These are phyloP conservation scores for Pongo abelii DNA, from an alignment of 2,113 vertebrate species.

Conservation along the genomic window DNA sequence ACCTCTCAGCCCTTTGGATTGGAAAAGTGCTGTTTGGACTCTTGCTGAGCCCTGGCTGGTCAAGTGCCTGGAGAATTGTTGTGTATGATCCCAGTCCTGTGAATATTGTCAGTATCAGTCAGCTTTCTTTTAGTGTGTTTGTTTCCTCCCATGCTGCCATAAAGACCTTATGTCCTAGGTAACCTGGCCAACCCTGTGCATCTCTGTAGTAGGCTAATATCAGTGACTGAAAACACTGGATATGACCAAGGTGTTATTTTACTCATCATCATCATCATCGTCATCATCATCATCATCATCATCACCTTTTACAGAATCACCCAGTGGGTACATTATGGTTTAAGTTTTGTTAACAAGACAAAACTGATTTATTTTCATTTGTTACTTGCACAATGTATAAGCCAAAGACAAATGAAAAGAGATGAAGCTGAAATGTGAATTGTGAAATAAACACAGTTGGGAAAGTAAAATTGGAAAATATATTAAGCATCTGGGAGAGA, in stretches of 20 bases:
- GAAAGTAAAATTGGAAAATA: neutral
- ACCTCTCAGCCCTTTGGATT: conserved; percentile 85
- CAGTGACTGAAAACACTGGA: conserved; percentile 33
- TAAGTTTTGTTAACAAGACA: neutral
- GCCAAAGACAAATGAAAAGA: neutral
- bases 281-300: neutral
- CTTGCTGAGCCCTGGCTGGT: conserved; percentile 80
- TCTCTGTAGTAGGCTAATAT: conserved; percentile 37
- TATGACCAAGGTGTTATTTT: neutral
- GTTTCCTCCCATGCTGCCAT: conserved; percentile 66
- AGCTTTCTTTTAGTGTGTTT: conserved; percentile 68
- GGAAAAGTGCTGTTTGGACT: conserved; percentile 83
- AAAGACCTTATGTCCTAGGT: conserved; percentile 59
- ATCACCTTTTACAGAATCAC: neutral
- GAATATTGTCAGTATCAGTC: conserved; percentile 82
- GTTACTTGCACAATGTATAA: neutral
- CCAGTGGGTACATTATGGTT: neutral
- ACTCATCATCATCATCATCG: neutral
- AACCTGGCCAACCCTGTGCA: conserved; percentile 50
- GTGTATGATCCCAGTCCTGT: conserved; percentile 81
- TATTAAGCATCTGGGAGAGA: neutral
- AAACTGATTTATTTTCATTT: neutral
- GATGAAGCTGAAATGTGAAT: neutral
- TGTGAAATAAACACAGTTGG: conserved; percentile 20
- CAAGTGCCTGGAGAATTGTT: conserved; percentile 84